Evolutionary conservation across 2,888 invertebrate genomes (phyloP).

Genomic region (Ashinkailepas kermadecensis): DNA sequence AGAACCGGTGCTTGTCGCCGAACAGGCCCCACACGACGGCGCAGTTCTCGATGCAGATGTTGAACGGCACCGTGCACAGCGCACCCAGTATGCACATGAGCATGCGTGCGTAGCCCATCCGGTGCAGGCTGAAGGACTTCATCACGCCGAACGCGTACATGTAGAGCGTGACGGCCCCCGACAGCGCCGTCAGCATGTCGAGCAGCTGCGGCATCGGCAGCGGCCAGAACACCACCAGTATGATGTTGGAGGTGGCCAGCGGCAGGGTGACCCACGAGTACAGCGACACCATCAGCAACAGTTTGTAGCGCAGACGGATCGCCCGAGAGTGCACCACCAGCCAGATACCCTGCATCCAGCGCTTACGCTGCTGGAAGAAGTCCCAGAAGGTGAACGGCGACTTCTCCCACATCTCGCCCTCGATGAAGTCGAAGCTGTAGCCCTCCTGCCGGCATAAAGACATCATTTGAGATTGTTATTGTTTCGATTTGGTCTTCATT

Average conservation of each 20-base stretch:
- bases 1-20: constrained; percentile 93
- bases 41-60: constrained; percentile 87
- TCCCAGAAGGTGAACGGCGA: constrained; percentile 92
- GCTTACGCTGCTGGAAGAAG: constrained; percentile 89
- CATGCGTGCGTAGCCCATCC: constrained; percentile 72
- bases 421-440: constrained; percentile 88
- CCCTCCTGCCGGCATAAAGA: constrained; percentile 51
- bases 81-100: constrained; percentile 74
- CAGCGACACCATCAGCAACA: constrained; percentile 75
- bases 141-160: constrained; percentile 98
- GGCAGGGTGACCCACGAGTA: constrained; percentile 96
- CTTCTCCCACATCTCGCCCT: constrained; percentile 99
- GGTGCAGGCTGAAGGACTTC: constrained; percentile 84
- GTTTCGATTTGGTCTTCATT: no score
- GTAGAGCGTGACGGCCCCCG: constrained; percentile 88
- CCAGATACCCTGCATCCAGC: constrained; percentile 84
- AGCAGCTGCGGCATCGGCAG: constrained; percentile 62
- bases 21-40: constrained; percentile 91
- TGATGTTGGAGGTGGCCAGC: constrained; percentile 78
- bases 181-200: constrained; percentile 52
- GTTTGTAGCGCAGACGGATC: constrained; percentile 46
- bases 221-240: constrained; percentile 75
- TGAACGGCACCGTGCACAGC: constrained; percentile 82
- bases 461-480: no score
- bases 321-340: constrained; percentile 78